A percentile compares a stretch with the other conserved stretches of the same genome.
Evolutionary conservation across 2,888 invertebrate genomes (phyloP).

Genomic region (Andricus quercusramuli): DNA sequence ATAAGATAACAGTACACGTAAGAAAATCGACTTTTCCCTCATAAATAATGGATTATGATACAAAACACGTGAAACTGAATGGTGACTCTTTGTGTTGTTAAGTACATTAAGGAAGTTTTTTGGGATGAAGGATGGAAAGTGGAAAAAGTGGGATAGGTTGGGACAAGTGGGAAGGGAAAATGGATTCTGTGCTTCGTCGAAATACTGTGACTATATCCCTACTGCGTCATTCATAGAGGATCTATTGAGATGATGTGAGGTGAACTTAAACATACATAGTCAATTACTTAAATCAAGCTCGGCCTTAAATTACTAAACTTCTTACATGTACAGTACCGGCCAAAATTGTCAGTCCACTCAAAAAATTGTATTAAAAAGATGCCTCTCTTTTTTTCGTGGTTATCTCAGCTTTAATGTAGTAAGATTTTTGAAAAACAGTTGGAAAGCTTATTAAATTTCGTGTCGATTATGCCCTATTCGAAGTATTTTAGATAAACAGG

Average conservation of each 20-base stretch:
- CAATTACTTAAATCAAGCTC: conserved; percentile 33
- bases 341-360: too few species aligned
- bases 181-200: conserved; percentile 40
- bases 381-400: too few species aligned
- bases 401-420: too few species aligned
- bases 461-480: too few species aligned
- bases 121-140: conserved; percentile 28
- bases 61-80: conserved; percentile 60
- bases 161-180: conserved; percentile 10
- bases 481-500: too few species aligned
- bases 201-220: conserved; percentile 48
- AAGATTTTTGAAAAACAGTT: too few species aligned
- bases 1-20: conserved; percentile 52
- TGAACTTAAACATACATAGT: conserved; percentile 21
- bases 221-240: conserved; percentile 19
- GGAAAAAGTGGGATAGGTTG: not conserved
- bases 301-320: conserved; percentile 26
- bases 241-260: conserved; percentile 24
- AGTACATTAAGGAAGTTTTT: conserved; percentile 59
- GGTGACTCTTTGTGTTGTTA: conserved; percentile 57
- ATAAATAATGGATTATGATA: conserved; percentile 65
- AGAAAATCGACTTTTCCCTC: conserved; percentile 54
- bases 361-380: too few species aligned
- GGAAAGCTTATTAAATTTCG: too few species aligned
- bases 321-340: conserved; percentile 11